phyloP scores from a whole-genome alignment of 2,888 invertebrate species.

The Tanytarsus gracilentus region DNA sequence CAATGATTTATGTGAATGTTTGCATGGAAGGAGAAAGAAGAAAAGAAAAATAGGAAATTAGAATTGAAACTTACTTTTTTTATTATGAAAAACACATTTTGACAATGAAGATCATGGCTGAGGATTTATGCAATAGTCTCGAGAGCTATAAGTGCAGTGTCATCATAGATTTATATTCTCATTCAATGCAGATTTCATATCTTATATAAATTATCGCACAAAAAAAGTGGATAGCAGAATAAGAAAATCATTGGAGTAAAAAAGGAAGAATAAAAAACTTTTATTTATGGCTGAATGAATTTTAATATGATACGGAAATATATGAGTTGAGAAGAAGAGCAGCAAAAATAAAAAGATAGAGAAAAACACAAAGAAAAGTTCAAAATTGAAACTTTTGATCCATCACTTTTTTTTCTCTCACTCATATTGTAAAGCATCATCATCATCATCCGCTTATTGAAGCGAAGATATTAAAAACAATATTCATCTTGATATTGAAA shows the following conservation, averaged over 20 bases:
- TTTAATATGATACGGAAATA: constrained; percentile 22
- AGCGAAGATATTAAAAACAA: too few relatives aligned
- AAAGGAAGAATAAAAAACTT: constrained; percentile 5
- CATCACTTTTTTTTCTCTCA: too few relatives aligned
- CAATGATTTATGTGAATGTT: background rate
- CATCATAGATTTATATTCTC: too few relatives aligned
- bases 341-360: background rate
- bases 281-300: constrained; percentile 22
- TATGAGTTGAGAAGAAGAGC: background rate
- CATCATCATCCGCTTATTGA: too few relatives aligned
- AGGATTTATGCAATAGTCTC: too few relatives aligned
- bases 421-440: too few relatives aligned
- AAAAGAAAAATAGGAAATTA: constrained; percentile 7
- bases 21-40: background rate
- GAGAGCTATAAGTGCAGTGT: too few relatives aligned
- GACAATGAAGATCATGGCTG: background rate
- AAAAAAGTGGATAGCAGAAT: background rate
- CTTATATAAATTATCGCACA: background rate
- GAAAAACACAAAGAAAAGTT: background rate
- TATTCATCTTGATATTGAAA: too few relatives aligned
- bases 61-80: background rate
- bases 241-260: constrained; percentile 3
- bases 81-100: too few relatives aligned
- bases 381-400: too few relatives aligned
- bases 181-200: too few relatives aligned